Evolutionary conservation across 2,113 vertebrate genomes (phyloP), one percentile per base, ranked within the genome.

Genomic region (Camelus bactrianus): DNA sequence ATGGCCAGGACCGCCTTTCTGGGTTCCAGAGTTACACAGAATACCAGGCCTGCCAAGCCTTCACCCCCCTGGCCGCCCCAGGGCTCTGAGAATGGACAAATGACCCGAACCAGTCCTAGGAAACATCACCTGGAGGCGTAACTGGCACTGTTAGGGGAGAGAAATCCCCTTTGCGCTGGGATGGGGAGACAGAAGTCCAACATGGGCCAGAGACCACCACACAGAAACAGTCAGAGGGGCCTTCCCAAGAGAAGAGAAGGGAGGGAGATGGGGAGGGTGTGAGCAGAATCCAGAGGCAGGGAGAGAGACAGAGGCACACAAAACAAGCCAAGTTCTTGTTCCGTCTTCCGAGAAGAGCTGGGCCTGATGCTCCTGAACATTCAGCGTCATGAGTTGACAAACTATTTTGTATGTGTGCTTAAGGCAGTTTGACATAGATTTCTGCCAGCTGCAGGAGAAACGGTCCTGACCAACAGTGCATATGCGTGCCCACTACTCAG

Each of bases 251-350:
- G 17, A 69, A 12, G 81, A 30, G 28, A 19, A 30, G 38, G 16
- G 10, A 32, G 2, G 5, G 20, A 24, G 17, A 62, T 30, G 64
- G 30, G 17, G 12, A n/a, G 2, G 5, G 16, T 24, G 8, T 52
- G 50, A 52, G 32, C n/a, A 24, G 58, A 50, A 30, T 16, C 46
- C 24, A 8, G 77, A 58, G 26, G 42, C 2, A 0, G 19, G 0
- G 24, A 32, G 26, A 30, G 22, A 81, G 52, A n/a, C 4, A 48
- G 38, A 24, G 38, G 15, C 42, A 26, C 54, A 73, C 52, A 20
- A 20, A 22, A 19, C 26, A 20, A 77, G 35, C 62, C 0, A 3
- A 38, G 70, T 4, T 15, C 38, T 46, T 12, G 46, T 17, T 82
- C 38, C 42, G 3, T 8, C 69, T 50, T 11, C 6, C 3, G 5